phyloP scores from a whole-genome alignment of 2,113 vertebrate species.

The Cheirogaleus medius region DNA sequence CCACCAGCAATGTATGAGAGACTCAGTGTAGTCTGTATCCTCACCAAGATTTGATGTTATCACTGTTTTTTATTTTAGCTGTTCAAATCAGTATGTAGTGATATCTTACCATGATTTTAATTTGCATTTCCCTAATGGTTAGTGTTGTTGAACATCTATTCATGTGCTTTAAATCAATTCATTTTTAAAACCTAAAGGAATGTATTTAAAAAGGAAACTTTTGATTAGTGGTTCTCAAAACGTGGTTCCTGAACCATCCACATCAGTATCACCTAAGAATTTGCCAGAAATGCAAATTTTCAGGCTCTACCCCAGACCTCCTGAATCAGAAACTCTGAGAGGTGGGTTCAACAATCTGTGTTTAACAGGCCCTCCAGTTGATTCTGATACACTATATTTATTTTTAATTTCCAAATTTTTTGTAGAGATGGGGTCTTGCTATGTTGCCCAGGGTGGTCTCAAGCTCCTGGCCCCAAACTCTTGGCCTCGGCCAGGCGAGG shows the following conservation, averaged over 20 bases:
- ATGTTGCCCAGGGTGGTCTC: not conserved
- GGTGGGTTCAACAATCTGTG: not conserved
- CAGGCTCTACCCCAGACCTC: not conserved
- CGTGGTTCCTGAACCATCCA: not conserved
- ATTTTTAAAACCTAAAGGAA: not conserved
- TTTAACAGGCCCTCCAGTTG: not conserved
- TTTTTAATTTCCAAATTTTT: not conserved
- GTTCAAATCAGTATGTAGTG: not conserved
- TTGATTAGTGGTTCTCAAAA: not conserved
- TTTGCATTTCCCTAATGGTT: not conserved
- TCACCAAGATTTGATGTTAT: not conserved
- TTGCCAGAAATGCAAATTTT: not conserved
- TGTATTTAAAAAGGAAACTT: not conserved
- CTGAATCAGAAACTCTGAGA: not conserved
- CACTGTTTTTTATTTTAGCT: not conserved
- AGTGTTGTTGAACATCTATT: not conserved
- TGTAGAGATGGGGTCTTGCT: not conserved
- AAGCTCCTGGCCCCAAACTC: not conserved
- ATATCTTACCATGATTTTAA: not conserved
- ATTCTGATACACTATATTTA: too few relatives aligned
- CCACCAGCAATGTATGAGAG: not conserved
- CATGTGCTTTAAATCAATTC: not conserved
- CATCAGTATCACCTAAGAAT: not conserved
- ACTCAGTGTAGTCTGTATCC: not conserved
- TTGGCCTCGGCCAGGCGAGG: too few relatives aligned